These are phyloP conservation scores for Endomychus coccineus DNA, from an alignment of 2,888 invertebrate genomes.

Conservation along the genomic window DNA sequence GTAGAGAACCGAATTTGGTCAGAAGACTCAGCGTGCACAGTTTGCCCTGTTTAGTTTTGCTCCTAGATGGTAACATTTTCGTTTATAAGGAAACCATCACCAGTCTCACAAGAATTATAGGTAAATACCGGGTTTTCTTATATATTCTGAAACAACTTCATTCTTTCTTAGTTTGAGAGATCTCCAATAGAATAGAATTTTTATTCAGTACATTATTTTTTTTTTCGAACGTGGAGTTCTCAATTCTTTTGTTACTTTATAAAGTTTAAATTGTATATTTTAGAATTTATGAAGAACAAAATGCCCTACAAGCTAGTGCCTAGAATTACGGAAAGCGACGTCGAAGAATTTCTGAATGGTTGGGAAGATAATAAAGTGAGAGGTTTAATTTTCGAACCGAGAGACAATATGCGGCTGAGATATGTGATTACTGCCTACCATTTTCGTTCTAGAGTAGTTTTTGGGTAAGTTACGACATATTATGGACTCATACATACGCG, in stretches of 20 bases:
- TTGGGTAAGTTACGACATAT: conserved; percentile 60
- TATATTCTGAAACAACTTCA: not conserved
- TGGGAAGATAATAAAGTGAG: conserved; percentile 91
- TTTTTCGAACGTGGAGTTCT: not conserved
- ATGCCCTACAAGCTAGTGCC: conserved; percentile 76
- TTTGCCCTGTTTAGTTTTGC: conserved; percentile 73
- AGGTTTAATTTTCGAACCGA: conserved; percentile 79
- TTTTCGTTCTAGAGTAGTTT: conserved; percentile 76
- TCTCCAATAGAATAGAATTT: not conserved
- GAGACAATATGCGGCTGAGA: conserved; percentile 67
- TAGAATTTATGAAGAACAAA: conserved; percentile 80
- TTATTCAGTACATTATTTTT: not conserved
- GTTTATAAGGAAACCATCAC: conserved; percentile 77
- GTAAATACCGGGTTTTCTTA: conserved; percentile 42
- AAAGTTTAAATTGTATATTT: conserved; percentile 19
- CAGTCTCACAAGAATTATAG: conserved; percentile 73
- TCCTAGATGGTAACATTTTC: conserved; percentile 76
- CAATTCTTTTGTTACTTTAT: not conserved
- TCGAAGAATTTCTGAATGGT: conserved; percentile 73
- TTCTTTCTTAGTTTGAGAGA: not conserved
- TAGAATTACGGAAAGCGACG: conserved; percentile 58
- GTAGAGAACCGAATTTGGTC: conserved; percentile 69
- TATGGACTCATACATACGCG: too few species aligned
- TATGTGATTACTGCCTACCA: conserved; percentile 85
- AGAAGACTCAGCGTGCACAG: conserved; percentile 72